phyloP scores from a whole-genome alignment of 1,140 invertebrate species.

The Zaprionus taronus region DNA sequence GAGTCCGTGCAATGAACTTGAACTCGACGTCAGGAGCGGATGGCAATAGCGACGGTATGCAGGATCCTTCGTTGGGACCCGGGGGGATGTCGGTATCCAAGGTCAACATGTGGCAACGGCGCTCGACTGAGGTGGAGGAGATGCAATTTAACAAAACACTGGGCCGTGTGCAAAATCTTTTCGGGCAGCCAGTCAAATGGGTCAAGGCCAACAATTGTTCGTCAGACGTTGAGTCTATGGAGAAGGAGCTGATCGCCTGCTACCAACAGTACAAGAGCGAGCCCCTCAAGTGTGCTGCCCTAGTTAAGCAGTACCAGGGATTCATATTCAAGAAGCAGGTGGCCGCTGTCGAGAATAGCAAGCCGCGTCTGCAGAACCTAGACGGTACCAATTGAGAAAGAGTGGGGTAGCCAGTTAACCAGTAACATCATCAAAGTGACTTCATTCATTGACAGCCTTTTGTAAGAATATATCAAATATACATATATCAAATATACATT shows the following conservation, averaged over 20 bases:
- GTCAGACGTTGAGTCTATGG: slow-evolving; percentile 49
- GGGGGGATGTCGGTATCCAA: not conserved
- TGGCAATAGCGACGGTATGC: not conserved
- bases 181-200: slow-evolving; percentile 53
- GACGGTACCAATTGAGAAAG: not conserved
- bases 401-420: not conserved
- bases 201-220: slow-evolving; percentile 41
- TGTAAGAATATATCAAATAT: not conserved
- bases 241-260: slow-evolving; percentile 50
- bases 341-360: slow-evolving; percentile 25
- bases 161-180: slow-evolving; percentile 56
- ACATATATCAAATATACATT: not conserved
- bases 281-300: slow-evolving; percentile 53
- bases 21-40: not conserved
- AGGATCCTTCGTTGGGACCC: not conserved
- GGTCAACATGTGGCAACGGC: slow-evolving; percentile 41
- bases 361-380: not conserved
- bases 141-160: slow-evolving; percentile 55
- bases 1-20: not conserved
- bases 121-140: slow-evolving; percentile 58
- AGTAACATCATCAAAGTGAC: not conserved
- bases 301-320: slow-evolving; percentile 58
- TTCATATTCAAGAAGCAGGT: slow-evolving; percentile 60
- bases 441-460: slow-evolving; percentile 7
- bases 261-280: slow-evolving; percentile 52